These are phyloP conservation scores for Melanostoma scalare DNA, from an alignment of 2,888 invertebrate genomes.

Conservation along the genomic window DNA sequence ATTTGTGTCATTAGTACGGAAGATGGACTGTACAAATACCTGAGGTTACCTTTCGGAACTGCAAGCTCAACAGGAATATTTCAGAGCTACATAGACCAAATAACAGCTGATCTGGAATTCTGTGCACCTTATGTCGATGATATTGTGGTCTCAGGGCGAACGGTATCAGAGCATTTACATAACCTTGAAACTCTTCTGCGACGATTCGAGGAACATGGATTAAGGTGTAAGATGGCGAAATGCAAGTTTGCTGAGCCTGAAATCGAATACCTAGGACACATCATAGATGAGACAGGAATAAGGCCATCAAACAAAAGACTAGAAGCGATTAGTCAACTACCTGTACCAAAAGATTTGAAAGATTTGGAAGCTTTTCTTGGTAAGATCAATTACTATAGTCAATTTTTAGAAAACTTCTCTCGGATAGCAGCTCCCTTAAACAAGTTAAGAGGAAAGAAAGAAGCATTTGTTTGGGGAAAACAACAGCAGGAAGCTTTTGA, in stretches of 20 bases:
- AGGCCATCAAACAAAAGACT: constrained; percentile 38
- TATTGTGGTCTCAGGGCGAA: too few relatives aligned
- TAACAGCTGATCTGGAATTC: constrained; percentile 9
- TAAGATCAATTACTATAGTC: constrained; percentile 64
- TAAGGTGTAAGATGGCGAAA: constrained; percentile 43
- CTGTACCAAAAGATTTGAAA: constrained; percentile 11
- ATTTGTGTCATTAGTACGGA: neutral
- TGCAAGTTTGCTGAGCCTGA: constrained; percentile 46
- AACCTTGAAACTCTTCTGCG: neutral
- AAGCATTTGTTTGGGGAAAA: too few relatives aligned
- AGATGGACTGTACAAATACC: neutral
- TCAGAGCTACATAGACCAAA: constrained; percentile 13
- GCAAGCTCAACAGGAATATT: constrained; percentile 15
- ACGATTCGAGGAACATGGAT: constrained; percentile 5
- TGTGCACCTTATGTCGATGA: neutral
- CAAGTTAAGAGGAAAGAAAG: too few relatives aligned
- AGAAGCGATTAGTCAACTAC: constrained; percentile 45
- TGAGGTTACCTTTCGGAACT: constrained; percentile 8
- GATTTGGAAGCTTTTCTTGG: constrained; percentile 54
- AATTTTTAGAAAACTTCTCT: constrained; percentile 62
- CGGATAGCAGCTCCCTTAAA: neutral
- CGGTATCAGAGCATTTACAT: neutral
- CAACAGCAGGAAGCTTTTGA: neutral
- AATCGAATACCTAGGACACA: constrained; percentile 63
- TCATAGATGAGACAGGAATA: constrained; percentile 52